Evolutionary conservation across 2,797 vertebrate genomes (phyloP).

Genomic region (Choloepus didactylus): DNA sequence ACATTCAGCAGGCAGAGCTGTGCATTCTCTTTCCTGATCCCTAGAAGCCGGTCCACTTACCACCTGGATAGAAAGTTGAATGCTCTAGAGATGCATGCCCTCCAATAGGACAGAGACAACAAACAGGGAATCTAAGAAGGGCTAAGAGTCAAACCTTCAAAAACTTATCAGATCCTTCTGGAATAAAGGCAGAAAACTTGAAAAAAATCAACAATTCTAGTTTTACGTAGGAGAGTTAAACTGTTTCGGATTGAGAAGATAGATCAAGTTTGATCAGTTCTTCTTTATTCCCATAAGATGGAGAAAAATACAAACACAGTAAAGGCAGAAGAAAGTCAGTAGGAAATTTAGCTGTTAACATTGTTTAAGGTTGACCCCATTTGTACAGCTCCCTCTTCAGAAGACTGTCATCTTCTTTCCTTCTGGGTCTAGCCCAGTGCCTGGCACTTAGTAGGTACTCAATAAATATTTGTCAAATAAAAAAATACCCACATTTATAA

Average conservation of each 20-base stretch:
- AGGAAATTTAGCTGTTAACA: background rate
- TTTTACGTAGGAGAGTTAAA: background rate
- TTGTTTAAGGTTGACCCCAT: background rate
- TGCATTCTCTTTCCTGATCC: background rate
- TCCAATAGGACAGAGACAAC: background rate
- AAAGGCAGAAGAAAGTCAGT: background rate
- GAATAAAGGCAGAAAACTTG: background rate
- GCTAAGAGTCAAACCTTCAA: background rate
- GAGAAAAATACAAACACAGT: background rate
- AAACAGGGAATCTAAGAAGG: background rate
- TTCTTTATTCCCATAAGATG: background rate
- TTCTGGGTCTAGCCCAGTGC: background rate
- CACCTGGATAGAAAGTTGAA: background rate
- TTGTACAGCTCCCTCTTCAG: background rate
- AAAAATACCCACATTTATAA: background rate
- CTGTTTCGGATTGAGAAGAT: background rate
- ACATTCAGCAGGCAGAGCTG: accelerated
- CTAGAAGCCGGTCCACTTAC: background rate
- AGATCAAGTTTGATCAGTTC: background rate
- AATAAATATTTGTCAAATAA: background rate
- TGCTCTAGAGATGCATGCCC: background rate
- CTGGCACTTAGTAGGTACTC: background rate
- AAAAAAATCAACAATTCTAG: background rate
- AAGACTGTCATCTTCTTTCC: background rate
- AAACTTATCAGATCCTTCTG: background rate